Evolutionary conservation across 2,113 vertebrate genomes (phyloP).

Genomic region (Kryptolebias marmoratus): DNA sequence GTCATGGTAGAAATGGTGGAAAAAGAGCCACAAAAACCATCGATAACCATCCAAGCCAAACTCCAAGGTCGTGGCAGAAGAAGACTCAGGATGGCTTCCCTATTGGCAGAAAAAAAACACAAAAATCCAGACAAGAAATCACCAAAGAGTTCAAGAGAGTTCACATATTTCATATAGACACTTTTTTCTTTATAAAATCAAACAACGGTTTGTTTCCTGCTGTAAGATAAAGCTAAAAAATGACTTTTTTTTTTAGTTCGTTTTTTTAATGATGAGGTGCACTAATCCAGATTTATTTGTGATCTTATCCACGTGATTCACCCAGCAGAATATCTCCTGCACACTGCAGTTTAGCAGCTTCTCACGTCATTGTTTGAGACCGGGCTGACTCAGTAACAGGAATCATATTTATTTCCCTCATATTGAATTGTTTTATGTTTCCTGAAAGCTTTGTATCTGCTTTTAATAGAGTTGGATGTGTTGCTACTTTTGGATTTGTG

Average conservation of each 20-base stretch:
- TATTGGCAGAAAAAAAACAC: no score
- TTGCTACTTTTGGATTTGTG: not conserved
- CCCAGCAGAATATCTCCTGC: not conserved
- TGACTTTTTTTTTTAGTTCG: slow-evolving; percentile 1
- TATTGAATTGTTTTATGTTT: not conserved
- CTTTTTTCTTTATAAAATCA: not conserved
- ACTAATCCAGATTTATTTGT: not conserved
- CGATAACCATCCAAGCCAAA: no score
- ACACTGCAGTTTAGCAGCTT: not conserved
- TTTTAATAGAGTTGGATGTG: not conserved
- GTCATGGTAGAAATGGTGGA: no score
- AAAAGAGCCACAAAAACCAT: no score
- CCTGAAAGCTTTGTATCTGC: no score
- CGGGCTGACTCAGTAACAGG: not conserved
- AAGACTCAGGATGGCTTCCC: no score
- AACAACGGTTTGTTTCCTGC: not conserved
- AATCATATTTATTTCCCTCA: no score
- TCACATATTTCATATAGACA: not conserved
- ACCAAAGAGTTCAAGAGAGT: not conserved
- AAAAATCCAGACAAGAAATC: no score
- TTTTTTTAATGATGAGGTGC: slow-evolving; percentile 9
- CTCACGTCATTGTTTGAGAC: not conserved
- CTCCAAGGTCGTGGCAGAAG: no score
- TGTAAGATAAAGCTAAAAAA: not conserved
- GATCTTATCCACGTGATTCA: not conserved